Percentiles rank a stretch among this genome's conserved stretches.
phyloP scores from a whole-genome alignment of 2,888 invertebrate genomes.

The Chalcis sispes region DNA sequence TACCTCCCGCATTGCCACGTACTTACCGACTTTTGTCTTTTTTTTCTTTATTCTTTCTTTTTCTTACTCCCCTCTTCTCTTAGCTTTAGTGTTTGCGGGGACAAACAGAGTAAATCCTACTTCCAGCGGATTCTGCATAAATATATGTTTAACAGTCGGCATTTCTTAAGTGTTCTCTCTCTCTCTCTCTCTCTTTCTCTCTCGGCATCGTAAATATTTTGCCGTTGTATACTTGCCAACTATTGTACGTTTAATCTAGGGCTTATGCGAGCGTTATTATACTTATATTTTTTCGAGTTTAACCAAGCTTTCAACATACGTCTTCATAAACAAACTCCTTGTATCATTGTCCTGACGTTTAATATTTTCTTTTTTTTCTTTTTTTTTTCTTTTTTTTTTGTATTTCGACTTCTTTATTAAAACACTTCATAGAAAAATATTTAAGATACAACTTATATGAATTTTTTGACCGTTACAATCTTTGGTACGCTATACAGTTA shows the following conservation, averaged over 20 bases:
- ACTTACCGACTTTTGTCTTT: slow-evolving; percentile 11
- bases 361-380: not conserved
- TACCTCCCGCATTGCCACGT: not conserved
- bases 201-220: slow-evolving; percentile 26
- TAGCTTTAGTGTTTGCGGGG: slow-evolving; percentile 10
- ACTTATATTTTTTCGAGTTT: not conserved
- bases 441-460: too few species aligned
- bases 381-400: not conserved
- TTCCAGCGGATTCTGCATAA: slow-evolving; percentile 34
- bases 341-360: too few species aligned
- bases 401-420: not conserved
- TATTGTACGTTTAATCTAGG: slow-evolving; percentile 9
- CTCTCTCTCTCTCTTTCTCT: too few species aligned
- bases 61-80: not conserved
- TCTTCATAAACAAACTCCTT: too few species aligned
- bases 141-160: slow-evolving; percentile 30
- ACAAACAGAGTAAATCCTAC: slow-evolving; percentile 28
- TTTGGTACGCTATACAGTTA: too few species aligned
- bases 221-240: slow-evolving; percentile 2
- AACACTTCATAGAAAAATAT: too few species aligned
- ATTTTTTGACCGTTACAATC: too few species aligned
- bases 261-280: not conserved
- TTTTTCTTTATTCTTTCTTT: not conserved
- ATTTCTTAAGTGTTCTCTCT: slow-evolving; percentile 16
- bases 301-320: not conserved